These are phyloP conservation scores for Sympetrum striolatum DNA, from an alignment of 2,888 invertebrate genomes.

Conservation along the genomic window DNA sequence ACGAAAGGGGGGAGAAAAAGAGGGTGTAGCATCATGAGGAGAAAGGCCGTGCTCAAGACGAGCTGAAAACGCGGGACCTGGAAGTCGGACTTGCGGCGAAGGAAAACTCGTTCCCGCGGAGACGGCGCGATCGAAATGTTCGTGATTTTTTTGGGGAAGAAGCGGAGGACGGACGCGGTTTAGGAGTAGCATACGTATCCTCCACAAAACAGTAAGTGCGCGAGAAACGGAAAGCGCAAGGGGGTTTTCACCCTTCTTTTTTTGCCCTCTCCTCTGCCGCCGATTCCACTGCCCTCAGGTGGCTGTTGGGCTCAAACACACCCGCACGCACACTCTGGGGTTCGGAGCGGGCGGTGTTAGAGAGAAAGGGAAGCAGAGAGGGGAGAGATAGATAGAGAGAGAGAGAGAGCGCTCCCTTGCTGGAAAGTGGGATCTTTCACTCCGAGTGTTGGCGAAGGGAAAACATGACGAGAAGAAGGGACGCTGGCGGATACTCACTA, in stretches of 20 bases:
- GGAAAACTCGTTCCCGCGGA: not conserved
- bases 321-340: conserved; percentile 36
- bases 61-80: not conserved
- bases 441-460: not conserved
- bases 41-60: conserved; percentile 4
- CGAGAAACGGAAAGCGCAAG: conserved; percentile 15
- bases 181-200: conserved; percentile 14
- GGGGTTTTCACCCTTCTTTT: conserved; percentile 16
- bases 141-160: not conserved
- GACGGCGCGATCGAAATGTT: not conserved
- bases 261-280: not conserved
- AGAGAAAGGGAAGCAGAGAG: not conserved
- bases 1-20: conserved; percentile 33
- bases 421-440: not conserved
- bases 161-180: not conserved
- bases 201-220: conserved; percentile 31
- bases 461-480: not conserved
- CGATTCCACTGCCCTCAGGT: conserved; percentile 43
- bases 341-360: conserved; percentile 17
- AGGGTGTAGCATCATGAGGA: not conserved
- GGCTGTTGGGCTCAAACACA: conserved; percentile 34
- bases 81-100: not conserved
- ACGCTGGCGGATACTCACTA: not conserved
- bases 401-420: not conserved
- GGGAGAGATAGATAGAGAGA: not conserved